Evolutionary conservation across 2,797 vertebrate species (phyloP), one percentile per base, ranked within the genome.

Genomic region (Leptatherina wallacei): DNA sequence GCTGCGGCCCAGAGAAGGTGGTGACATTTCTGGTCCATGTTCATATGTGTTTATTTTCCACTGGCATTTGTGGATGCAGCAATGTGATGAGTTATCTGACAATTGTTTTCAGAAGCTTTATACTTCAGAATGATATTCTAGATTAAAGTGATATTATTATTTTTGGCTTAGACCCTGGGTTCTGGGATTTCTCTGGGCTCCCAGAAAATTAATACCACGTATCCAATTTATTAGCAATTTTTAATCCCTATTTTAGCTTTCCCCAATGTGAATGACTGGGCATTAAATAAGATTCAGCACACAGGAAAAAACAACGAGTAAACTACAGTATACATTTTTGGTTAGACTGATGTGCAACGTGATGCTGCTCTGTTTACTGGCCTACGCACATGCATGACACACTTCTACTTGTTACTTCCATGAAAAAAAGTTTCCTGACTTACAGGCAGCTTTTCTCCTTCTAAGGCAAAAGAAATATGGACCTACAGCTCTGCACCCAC

Each of bases 391-490:
- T 52, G 51, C 30, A 24, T 44, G 27, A 57, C 54, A 68, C 36
- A 38, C 51, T 0, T 14, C 42, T 47, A 0, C 38, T 61, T 22
- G 36, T 81, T 54, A 78, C 78, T 77, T 57, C 49, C 20, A 52
- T 69, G 58, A 30, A 13, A 55, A 55, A 29, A 29, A 56, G 54
- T 56, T 56, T 56, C 14, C 52, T 79, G 51, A 61, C 70, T 55
- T 61, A 59, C 67, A 77, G 44, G 66, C 83, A 82, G 52, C 24
- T 13, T 82, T 84, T 89, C 57, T 80, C 85, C 88, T 89, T 89
- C 36, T 89, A 89, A 76, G 86, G 87, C 3, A 80, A 89, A 82
- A 78, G 74, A 87, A 82, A 82, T 75, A 82, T 69, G 77, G 83
- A 72, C 76, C n/a, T 83, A 64, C 68, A 80, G 52, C 65, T 74